phyloP scores from a whole-genome alignment of 1,140 invertebrate species.

The Pseudomyrmex flavicornis region DNA sequence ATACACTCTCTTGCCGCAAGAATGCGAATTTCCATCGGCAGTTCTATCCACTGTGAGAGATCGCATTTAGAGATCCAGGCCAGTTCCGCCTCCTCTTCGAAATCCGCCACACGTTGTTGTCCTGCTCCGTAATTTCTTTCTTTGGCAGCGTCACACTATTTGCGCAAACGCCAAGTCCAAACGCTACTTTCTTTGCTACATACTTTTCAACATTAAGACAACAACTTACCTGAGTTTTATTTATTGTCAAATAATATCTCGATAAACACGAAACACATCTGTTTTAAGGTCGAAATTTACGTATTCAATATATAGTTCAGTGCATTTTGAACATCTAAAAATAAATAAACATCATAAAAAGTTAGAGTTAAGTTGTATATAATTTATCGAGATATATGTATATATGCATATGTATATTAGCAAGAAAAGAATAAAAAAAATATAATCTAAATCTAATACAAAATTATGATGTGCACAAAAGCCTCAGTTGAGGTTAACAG shows the following conservation, averaged over 20 bases:
- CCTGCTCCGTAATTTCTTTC: constrained; percentile 50
- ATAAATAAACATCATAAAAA: neutral
- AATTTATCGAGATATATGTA: too few relatives aligned
- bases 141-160: constrained; percentile 1
- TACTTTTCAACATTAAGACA: neutral
- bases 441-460: too few relatives aligned
- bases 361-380: neutral
- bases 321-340: neutral
- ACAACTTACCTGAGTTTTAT: neutral
- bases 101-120: constrained; percentile 26
- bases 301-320: too few relatives aligned
- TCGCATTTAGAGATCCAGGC: constrained; percentile 58
- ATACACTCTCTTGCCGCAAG: constrained; percentile 39
- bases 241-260: neutral
- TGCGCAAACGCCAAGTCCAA: constrained; percentile 25
- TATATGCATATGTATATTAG: too few relatives aligned
- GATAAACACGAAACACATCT: neutral
- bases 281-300: too few relatives aligned
- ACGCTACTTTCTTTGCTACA: constrained; percentile 35
- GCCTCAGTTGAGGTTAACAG: too few relatives aligned
- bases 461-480: too few relatives aligned
- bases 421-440: too few relatives aligned
- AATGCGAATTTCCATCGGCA: constrained; percentile 52
- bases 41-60: constrained; percentile 41
- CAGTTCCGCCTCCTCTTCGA: constrained; percentile 56